Conservation (phyloP, 2,797 vertebrate genomes). For the Helicolenus hilgendorfi region DNA sequence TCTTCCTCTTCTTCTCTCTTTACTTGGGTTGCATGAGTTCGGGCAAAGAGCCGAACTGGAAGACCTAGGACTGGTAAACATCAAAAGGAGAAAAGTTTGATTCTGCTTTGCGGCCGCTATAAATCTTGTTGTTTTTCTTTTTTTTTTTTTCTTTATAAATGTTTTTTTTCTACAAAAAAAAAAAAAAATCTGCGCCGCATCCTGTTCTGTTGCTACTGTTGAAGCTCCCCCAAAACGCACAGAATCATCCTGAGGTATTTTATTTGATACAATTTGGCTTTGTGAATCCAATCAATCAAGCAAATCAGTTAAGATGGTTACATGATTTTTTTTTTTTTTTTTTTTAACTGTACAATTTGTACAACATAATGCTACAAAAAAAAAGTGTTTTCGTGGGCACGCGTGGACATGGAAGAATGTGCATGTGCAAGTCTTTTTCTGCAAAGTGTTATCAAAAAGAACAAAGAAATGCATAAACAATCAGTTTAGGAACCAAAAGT, state of each 20-base stretch:
- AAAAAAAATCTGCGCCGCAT: slow-evolving; percentile 32
- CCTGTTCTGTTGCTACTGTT: slow-evolving; percentile 66
- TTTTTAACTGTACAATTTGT: slow-evolving; percentile 64
- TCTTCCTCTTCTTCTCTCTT: slow-evolving; percentile 56
- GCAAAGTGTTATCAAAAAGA: slow-evolving; percentile 56
- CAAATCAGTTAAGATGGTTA: slow-evolving; percentile 74
- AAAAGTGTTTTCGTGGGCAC: slow-evolving; percentile 51
- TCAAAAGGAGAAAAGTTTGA: slow-evolving; percentile 71
- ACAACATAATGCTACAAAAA: slow-evolving; percentile 71
- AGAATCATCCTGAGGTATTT: slow-evolving; percentile 92
- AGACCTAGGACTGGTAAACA: slow-evolving; percentile 90
- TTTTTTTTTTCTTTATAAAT: neutral
- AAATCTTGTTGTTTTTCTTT: slow-evolving; percentile 35
- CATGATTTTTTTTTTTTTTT: slow-evolving; percentile 27
- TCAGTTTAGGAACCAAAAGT: slow-evolving; percentile 67
- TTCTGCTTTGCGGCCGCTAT: slow-evolving; percentile 54
- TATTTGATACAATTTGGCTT: slow-evolving; percentile 88
- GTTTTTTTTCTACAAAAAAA: slow-evolving; percentile 66
- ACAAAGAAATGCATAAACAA: slow-evolving; percentile 58
- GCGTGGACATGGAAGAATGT: slow-evolving; percentile 59
- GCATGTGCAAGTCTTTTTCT: slow-evolving; percentile 72
- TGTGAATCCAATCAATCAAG: slow-evolving; percentile 82
- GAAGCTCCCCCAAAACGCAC: slow-evolving; percentile 75
- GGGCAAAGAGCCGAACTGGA: slow-evolving; percentile 82
- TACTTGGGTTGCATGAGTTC: slow-evolving; percentile 70